phyloP scores from a whole-genome alignment of 2,888 invertebrate species.

The Marronus borbonicus region DNA sequence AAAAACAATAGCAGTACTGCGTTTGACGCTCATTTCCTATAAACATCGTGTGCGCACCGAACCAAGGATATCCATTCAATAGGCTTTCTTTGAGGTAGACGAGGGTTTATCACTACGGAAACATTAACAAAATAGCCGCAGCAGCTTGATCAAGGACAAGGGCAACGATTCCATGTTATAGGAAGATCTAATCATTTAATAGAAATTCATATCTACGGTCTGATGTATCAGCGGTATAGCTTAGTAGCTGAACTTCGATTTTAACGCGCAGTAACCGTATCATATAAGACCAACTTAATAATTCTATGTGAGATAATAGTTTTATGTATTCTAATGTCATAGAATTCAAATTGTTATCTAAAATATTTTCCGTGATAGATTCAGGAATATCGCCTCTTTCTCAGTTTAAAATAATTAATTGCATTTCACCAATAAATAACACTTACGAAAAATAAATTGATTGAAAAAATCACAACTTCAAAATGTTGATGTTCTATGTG shows the following conservation, averaged over 20 bases:
- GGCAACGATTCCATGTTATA: conserved; percentile 13
- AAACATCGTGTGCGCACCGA: background rate
- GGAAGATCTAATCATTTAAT: conserved; percentile 28
- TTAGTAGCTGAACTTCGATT: background rate
- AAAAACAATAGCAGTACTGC: background rate
- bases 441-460: too few species aligned
- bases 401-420: too few species aligned
- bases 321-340: too few species aligned
- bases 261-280: background rate
- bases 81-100: conserved; percentile 17
- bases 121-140: conserved; percentile 15
- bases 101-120: conserved; percentile 30
- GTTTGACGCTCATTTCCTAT: background rate
- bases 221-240: background rate
- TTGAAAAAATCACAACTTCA: too few species aligned
- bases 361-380: too few species aligned
- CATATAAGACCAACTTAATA: too few species aligned
- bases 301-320: too few species aligned
- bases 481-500: too few species aligned
- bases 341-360: too few species aligned
- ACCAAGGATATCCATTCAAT: background rate
- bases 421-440: too few species aligned
- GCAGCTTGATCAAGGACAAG: conserved; percentile 3
- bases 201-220: conserved; percentile 3
- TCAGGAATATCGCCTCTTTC: too few species aligned